Percentiles rank a stretch among this genome's conserved stretches.
These are phyloP conservation scores for Cyclopterus lumpus DNA, from an alignment of 2,797 vertebrate species.

Conservation along the genomic window DNA sequence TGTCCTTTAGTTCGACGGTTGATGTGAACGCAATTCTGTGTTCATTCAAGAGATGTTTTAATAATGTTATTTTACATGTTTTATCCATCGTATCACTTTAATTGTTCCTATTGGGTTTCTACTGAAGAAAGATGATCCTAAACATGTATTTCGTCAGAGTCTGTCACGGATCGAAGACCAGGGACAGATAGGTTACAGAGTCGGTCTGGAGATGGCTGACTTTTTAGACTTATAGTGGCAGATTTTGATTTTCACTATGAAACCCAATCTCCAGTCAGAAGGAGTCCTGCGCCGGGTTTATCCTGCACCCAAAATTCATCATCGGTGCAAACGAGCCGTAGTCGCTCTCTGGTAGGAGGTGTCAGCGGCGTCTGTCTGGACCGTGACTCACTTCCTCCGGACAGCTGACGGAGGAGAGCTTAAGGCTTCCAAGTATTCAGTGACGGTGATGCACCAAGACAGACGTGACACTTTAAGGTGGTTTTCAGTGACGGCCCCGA, in stretches of 20 bases:
- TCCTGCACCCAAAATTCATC: not conserved
- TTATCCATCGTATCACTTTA: not conserved
- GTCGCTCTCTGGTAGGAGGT: constrained; percentile 9
- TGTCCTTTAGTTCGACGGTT: not conserved
- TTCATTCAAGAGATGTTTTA: not conserved
- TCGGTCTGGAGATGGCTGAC: not conserved
- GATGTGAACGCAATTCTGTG: not conserved
- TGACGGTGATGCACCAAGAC: not conserved
- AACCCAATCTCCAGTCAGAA: not conserved
- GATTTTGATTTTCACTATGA: not conserved
- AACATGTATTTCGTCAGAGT: not conserved
- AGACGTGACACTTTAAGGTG: not conserved
- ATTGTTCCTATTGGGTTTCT: not conserved
- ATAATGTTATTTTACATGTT: not conserved
- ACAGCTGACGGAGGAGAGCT: constrained; percentile 1
- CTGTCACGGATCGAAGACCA: too few relatives aligned
- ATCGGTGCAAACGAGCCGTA: not conserved
- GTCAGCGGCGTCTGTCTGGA: not conserved
- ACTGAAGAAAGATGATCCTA: not conserved
- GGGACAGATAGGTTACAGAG: too few relatives aligned
- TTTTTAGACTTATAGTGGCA: not conserved
- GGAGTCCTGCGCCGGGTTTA: not conserved
- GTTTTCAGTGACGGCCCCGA: not conserved
- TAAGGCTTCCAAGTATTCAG: not conserved
- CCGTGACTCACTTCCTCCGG: constrained; percentile 29